phyloP scores from a whole-genome alignment of 35 echinoderm and acorn worm species.

The Ophioderma brevispina region DNA sequence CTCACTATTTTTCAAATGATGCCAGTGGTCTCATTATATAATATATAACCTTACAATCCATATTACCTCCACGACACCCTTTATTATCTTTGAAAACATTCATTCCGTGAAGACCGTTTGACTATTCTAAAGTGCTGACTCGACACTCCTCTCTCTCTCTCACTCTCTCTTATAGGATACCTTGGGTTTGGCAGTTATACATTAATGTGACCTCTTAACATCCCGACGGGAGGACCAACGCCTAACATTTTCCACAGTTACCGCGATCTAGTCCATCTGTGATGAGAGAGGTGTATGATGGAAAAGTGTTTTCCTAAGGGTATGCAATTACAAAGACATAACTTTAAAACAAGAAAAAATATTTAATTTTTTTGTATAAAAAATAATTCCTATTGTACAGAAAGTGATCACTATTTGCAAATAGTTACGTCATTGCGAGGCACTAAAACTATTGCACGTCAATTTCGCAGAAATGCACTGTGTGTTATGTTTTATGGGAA shows the following conservation, averaged over 20 bases:
- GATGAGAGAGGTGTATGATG: slow-evolving; percentile 34
- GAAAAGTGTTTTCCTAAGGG: slow-evolving; percentile 49
- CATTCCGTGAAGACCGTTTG: no score
- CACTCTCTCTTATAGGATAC: slow-evolving; percentile 6
- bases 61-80: no score
- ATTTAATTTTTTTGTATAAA: no score
- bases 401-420: neutral
- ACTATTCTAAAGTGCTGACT: no score
- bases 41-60: no score
- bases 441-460: neutral
- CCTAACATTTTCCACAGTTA: slow-evolving; percentile 38
- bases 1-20: no score
- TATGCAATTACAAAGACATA: no score
- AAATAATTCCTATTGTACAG: neutral
- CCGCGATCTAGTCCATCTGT: slow-evolving; percentile 45
- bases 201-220: slow-evolving; percentile 1
- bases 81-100: no score
- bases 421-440: neutral
- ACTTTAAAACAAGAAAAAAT: no score
- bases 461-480: neutral
- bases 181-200: slow-evolving; percentile 46
- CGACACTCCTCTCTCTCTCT: no score
- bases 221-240: slow-evolving; percentile 40
- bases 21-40: no score
- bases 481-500: neutral